Evolutionary conservation across 2,113 vertebrate species (phyloP), one percentile per base, ranked within the genome.

Genomic region (Phaethon lepturus): DNA sequence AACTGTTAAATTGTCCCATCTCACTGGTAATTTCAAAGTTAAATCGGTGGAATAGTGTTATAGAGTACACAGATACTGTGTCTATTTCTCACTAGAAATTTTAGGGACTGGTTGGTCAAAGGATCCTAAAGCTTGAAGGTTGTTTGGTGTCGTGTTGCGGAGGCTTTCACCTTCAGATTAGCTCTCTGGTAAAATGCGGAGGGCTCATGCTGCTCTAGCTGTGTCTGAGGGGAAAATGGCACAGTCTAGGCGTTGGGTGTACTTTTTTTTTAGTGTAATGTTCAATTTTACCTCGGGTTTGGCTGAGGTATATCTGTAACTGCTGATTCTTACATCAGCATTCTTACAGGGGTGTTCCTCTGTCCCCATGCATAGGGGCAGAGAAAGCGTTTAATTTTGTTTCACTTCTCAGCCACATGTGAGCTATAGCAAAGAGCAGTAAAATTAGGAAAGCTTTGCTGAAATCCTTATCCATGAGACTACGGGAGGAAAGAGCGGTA

Each of bases 101-200:
- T 56, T 90, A 90, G 29, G 45, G 53, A 12, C 71, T 68, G 10
- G 16, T 64, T 89, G 74, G 76, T 69, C 9, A 24, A 78, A 81
- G 67, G 49, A 40, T 94, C 60, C 35, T 66, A 55, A 91, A 56
- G 25, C 73, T 69, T 85, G 33, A 49, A 81, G 75, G 22, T 66
- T 96, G 29, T 12, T 93, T 80, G 29, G 44, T 87, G 47, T 75
- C 4, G 15, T 55, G 55, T 74, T 73, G 75, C 3, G 5, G 69
- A 90, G 53, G 40, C 35, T 96, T 95, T 95, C 45, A 60, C 90
- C 93, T 96, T 96, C 71, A 76, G 35, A 52, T 88, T 69, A 85
- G 35, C 35, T 93, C 58, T 5, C 64, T 94, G 66, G 58, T 60
- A 55, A 91, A 72, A 82, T 26, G 20, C 0, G 0, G 19, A 58